Evolutionary conservation across 2,113 vertebrate species (phyloP).

Genomic region (Rhea pennata): DNA sequence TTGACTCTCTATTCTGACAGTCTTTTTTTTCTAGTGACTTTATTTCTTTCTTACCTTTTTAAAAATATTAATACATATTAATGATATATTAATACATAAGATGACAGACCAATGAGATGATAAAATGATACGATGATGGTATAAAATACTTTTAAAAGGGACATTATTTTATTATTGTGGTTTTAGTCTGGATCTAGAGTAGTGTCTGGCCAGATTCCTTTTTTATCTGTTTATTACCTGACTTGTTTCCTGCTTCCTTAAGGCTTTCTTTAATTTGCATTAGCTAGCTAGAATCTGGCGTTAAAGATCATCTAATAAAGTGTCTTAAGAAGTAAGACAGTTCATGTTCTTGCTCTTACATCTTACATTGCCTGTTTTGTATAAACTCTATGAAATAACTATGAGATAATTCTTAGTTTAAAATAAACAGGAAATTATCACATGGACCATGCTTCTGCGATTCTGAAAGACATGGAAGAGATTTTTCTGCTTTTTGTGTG

Average conservation of each 20-base stretch:
- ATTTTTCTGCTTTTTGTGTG: slow-evolving; percentile 9
- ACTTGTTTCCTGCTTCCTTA: slow-evolving; percentile 1
- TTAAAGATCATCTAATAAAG: slow-evolving; percentile 5
- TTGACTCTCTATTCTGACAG: background rate
- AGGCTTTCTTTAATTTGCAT: background rate
- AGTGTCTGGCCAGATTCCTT: background rate
- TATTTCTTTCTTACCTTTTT: background rate
- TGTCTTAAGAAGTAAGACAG: background rate
- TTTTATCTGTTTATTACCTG: background rate
- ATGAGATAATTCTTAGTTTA: slow-evolving; percentile 13
- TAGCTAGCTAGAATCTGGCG: background rate
- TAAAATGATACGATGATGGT: background rate
- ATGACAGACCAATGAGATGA: background rate
- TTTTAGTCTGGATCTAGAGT: background rate
- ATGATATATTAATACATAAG: background rate
- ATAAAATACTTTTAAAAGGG: background rate
- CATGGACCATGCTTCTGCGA: background rate
- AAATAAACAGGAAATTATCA: slow-evolving; percentile 40
- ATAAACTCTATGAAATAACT: background rate
- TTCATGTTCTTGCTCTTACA: background rate
- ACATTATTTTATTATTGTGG: slow-evolving; percentile 13
- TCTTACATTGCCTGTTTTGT: background rate
- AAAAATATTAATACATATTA: background rate
- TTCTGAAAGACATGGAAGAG: slow-evolving; percentile 5
- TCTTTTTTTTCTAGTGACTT: background rate